Evolutionary conservation across 1,140 invertebrate species (phyloP).

Genomic region (Drosophila ironensis): DNA sequence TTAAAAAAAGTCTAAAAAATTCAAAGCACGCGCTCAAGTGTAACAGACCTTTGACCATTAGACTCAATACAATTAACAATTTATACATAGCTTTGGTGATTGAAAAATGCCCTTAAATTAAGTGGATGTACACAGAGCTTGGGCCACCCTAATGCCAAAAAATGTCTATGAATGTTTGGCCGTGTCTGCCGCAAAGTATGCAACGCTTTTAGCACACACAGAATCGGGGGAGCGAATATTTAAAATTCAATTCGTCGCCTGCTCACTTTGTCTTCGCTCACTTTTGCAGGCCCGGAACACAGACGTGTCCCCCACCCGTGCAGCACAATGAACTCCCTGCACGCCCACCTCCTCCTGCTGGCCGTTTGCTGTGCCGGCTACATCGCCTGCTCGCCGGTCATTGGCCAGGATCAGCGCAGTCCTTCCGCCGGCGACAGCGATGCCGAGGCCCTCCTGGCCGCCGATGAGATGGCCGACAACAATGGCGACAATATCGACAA

Average conservation of each 20-base stretch:
- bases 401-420: slow-evolving; percentile 42
- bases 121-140: no score
- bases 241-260: slow-evolving; percentile 42
- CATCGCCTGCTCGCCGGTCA: slow-evolving; percentile 54
- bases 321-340: slow-evolving; percentile 60
- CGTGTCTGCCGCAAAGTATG: slow-evolving; percentile 39
- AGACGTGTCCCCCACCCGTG: slow-evolving; percentile 8
- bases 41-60: no score
- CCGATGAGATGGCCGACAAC: slow-evolving; percentile 35
- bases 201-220: slow-evolving; percentile 26
- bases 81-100: no score
- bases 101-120: no score
- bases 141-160: slow-evolving; percentile 19
- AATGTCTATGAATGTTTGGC: background rate
- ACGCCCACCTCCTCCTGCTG: slow-evolving; percentile 56
- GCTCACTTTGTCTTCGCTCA: slow-evolving; percentile 40
- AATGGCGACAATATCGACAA: slow-evolving; percentile 66
- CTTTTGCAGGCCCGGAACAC: slow-evolving; percentile 16
- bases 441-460: slow-evolving; percentile 23
- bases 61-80: no score
- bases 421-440: slow-evolving; percentile 34
- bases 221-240: slow-evolving; percentile 7
- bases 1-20: no score
- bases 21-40: no score
- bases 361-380: slow-evolving; percentile 64